These are phyloP conservation scores for Toxostoma redivivum DNA, from an alignment of 2,113 vertebrate genomes.

Conservation along the genomic window DNA sequence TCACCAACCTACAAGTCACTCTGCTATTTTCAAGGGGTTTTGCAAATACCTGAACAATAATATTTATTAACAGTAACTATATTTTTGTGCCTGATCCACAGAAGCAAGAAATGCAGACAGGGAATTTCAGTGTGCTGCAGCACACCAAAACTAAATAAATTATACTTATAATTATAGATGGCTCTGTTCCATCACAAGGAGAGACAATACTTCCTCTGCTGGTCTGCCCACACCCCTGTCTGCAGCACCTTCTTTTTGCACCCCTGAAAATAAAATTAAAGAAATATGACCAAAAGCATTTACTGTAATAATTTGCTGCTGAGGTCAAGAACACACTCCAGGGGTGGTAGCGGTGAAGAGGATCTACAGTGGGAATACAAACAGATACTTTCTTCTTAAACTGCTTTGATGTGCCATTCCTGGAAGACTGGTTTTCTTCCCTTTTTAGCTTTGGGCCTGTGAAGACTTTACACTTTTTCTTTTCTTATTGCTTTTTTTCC, in stretches of 20 bases:
- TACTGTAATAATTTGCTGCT: slow-evolving; percentile 43
- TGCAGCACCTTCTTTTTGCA: background rate
- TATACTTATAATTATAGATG: background rate
- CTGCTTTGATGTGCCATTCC: slow-evolving; percentile 46
- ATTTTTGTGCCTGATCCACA: background rate
- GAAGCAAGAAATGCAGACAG: background rate
- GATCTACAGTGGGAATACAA: slow-evolving; percentile 26
- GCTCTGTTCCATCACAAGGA: background rate
- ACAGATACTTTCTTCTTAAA: slow-evolving; percentile 40
- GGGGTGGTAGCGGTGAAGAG: slow-evolving; percentile 5
- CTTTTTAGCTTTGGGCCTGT: background rate
- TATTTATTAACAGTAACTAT: background rate
- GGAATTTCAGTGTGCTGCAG: background rate
- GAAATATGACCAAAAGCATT: background rate
- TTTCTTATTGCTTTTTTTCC: background rate
- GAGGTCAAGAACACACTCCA: slow-evolving; percentile 31
- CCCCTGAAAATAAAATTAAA: background rate
- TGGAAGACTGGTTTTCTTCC: slow-evolving; percentile 7
- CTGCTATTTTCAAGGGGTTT: background rate
- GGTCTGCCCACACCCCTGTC: background rate
- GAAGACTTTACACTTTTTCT: background rate
- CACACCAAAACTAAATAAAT: slow-evolving; percentile 8
- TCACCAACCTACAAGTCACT: background rate
- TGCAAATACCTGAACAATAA: background rate
- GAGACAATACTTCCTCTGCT: background rate